Percentiles rank a stretch among this genome's conserved stretches.
Conservation (phyloP, 2,797 vertebrate genomes). For the Bradypodion ventrale region DNA sequence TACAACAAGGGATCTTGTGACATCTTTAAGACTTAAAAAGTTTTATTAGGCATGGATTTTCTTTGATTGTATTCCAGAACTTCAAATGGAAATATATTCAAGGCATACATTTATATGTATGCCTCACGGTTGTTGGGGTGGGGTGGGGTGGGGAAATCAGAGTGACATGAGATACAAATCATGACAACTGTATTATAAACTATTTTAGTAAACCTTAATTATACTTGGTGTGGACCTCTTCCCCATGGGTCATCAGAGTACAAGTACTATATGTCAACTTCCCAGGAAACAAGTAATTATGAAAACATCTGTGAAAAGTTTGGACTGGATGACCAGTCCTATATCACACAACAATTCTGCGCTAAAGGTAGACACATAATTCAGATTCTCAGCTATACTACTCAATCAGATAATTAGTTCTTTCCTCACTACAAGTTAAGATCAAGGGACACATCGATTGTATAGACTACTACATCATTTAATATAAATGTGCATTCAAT, state of each 20-base stretch:
- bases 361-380: background rate
- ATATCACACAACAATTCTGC: background rate
- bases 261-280: background rate
- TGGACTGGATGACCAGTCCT: background rate
- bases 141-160: too few relatives aligned
- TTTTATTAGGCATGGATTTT: too few relatives aligned
- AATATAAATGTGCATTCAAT: background rate
- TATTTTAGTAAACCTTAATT: background rate
- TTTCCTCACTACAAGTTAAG: constrained; percentile 2
- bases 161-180: too few relatives aligned
- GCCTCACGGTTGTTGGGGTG: too few relatives aligned
- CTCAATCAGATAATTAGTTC: background rate
- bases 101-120: too few relatives aligned
- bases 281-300: background rate
- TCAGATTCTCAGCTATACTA: background rate
- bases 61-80: too few relatives aligned
- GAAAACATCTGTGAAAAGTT: background rate
- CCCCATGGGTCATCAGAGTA: background rate
- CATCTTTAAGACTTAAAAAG: too few relatives aligned
- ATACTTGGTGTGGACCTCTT: background rate
- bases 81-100: background rate
- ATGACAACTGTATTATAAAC: too few relatives aligned
- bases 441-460: background rate
- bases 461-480: constrained; percentile 2
- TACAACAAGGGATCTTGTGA: too few relatives aligned